These are phyloP conservation scores for Schrankia costaestrigalis DNA, from an alignment of 2,888 invertebrate genomes.

Conservation along the genomic window DNA sequence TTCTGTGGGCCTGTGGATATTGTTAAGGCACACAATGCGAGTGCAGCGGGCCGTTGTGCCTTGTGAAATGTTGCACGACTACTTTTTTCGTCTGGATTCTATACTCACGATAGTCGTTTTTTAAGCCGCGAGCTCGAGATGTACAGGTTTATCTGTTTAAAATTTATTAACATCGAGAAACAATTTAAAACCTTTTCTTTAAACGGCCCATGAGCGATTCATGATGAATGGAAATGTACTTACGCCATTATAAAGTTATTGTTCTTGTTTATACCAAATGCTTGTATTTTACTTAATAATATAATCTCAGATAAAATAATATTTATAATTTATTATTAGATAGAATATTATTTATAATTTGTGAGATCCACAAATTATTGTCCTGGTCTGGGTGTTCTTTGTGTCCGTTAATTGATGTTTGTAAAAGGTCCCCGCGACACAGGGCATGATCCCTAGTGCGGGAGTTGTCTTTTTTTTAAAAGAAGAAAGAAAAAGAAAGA, in stretches of 20 bases:
- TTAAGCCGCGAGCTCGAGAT: constrained; percentile 77
- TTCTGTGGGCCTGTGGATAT: constrained; percentile 67
- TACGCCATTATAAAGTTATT: constrained; percentile 59
- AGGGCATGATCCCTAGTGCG: too few species aligned
- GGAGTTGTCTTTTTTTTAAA: too few species aligned
- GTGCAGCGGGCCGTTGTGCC: constrained; percentile 78
- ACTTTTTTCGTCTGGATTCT: constrained; percentile 81
- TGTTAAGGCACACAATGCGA: constrained; percentile 77
- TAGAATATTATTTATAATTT: too few species aligned
- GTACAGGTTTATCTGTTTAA: constrained; percentile 81
- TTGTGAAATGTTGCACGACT: constrained; percentile 80
- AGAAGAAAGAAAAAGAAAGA: not conserved
- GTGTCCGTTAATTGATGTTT: too few species aligned
- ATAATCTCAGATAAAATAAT: too few species aligned
- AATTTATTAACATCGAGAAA: constrained; percentile 81
- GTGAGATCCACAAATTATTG: too few species aligned
- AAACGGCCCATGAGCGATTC: constrained; percentile 67
- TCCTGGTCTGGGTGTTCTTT: too few species aligned
- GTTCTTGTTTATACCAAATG: constrained; percentile 36
- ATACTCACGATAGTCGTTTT: constrained; percentile 77
- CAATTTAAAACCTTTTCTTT: constrained; percentile 77
- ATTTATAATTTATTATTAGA: too few species aligned
- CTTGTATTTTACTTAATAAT: too few species aligned
- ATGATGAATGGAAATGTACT: constrained; percentile 67
- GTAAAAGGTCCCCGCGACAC: too few species aligned